Percentiles rank a stretch among this genome's conserved stretches.
phyloP scores from a whole-genome alignment of 64 coral and sea anemone species.

The Stichodactyla helianthus region DNA sequence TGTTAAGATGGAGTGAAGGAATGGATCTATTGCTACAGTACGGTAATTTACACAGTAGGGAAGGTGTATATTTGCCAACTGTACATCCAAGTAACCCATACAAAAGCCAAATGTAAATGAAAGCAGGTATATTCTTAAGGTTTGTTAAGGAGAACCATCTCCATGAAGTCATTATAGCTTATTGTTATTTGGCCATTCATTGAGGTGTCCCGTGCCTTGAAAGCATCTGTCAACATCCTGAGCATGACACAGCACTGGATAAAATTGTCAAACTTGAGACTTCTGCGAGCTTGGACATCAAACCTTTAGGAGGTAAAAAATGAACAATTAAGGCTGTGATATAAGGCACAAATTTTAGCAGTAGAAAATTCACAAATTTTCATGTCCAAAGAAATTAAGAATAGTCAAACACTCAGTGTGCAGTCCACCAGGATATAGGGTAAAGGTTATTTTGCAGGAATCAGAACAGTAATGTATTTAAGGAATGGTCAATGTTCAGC shows the following conservation, averaged over 20 bases:
- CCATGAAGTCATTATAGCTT: slow-evolving; percentile 82
- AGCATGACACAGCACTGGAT: slow-evolving; percentile 87
- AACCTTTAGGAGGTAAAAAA: slow-evolving; percentile 31
- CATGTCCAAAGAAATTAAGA: too few species aligned
- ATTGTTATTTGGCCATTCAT: slow-evolving; percentile 53
- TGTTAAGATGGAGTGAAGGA: too few species aligned
- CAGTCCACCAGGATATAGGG: too few species aligned
- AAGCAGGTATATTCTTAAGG: slow-evolving; percentile 11
- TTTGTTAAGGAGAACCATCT: slow-evolving; percentile 74
- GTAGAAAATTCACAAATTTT: too few species aligned
- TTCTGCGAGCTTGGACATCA: slow-evolving; percentile 54
- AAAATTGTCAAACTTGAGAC: slow-evolving; percentile 63
- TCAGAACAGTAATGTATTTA: too few species aligned
- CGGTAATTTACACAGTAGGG: too few species aligned
- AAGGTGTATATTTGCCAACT: too few species aligned
- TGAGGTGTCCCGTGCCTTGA: slow-evolving; percentile 44
- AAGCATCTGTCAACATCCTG: slow-evolving; percentile 64
- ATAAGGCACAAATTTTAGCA: background rate
- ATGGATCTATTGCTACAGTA: too few species aligned
- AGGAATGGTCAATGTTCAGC: too few species aligned
- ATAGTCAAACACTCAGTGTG: too few species aligned
- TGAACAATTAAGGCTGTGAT: background rate
- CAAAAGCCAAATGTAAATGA: too few species aligned
- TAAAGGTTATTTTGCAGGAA: too few species aligned
- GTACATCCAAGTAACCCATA: background rate